Percentiles rank a stretch among this genome's conserved stretches.
phyloP scores from a whole-genome alignment of 2,888 invertebrate species.

The Epistrophe eligans region DNA sequence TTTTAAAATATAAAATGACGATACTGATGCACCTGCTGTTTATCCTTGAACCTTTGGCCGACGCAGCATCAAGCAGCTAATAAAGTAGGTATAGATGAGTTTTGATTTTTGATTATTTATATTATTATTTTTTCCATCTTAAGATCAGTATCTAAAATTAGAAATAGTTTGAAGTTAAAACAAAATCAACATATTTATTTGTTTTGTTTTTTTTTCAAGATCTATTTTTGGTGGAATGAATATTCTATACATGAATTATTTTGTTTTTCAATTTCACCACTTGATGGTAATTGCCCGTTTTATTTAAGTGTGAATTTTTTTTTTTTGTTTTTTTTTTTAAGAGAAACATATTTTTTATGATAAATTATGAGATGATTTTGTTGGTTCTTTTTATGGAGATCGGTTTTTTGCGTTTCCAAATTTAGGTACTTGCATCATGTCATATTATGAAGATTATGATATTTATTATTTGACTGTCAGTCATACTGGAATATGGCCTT shows the following conservation, averaged over 20 bases:
- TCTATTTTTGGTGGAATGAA: slow-evolving; percentile 16
- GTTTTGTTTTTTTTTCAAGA: not conserved
- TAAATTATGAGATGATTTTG: not conserved
- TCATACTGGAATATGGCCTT: not conserved
- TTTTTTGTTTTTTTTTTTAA: slow-evolving; percentile 9
- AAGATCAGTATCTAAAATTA: slow-evolving; percentile 1
- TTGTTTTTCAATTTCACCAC: slow-evolving; percentile 25
- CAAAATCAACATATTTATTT: slow-evolving; percentile 4
- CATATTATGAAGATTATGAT: not conserved
- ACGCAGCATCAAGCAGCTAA: not conserved
- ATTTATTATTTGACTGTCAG: not conserved
- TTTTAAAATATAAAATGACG: slow-evolving; percentile 9
- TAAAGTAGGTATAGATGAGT: not conserved
- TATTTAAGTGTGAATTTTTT: slow-evolving; percentile 1
- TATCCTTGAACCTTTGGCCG: slow-evolving; percentile 11
- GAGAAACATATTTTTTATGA: not conserved
- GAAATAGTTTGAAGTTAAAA: slow-evolving; percentile 4
- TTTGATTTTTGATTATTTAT: not conserved
- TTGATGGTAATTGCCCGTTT: slow-evolving; percentile 16
- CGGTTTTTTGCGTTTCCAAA: not conserved
- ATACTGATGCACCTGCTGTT: not conserved
- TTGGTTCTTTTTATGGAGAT: slow-evolving; percentile 13
- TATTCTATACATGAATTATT: slow-evolving; percentile 16
- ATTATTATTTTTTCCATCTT: not conserved
- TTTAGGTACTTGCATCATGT: not conserved